These are phyloP conservation scores for Brachymystax lenok DNA, from an alignment of 2,797 vertebrate genomes.

Conservation along the genomic window DNA sequence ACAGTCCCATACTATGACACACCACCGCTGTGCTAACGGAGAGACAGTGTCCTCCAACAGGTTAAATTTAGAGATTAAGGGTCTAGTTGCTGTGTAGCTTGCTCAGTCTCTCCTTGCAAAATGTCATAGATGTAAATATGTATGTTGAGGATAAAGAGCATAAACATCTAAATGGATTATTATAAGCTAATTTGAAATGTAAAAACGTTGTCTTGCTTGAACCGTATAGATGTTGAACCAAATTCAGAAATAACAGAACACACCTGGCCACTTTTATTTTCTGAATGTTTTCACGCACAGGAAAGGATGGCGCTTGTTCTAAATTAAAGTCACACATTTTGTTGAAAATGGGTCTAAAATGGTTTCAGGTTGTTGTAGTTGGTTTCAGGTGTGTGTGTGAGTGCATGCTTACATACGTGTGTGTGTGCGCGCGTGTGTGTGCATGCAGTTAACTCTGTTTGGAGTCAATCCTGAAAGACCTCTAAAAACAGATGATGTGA, in stretches of 20 bases:
- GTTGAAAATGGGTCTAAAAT: constrained; percentile 36
- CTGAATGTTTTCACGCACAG: not conserved
- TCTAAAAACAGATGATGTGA: constrained; percentile 55
- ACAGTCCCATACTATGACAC: not conserved
- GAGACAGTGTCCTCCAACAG: not conserved
- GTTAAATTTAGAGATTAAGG: not conserved
- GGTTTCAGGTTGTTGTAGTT: constrained; percentile 39
- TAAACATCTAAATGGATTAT: too few relatives aligned
- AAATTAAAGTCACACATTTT: constrained; percentile 29
- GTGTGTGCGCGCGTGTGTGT: not conserved
- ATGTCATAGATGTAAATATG: not conserved
- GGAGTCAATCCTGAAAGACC: constrained; percentile 22
- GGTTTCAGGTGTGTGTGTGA: constrained; percentile 52
- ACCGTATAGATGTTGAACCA: not conserved
- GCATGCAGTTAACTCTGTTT: not conserved
- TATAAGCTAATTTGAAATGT: not conserved
- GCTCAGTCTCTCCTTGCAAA: not conserved
- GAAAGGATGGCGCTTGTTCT: constrained; percentile 30
- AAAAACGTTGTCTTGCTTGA: not conserved
- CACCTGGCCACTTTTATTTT: not conserved
- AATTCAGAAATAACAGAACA: not conserved
- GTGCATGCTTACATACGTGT: constrained; percentile 12
- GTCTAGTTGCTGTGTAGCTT: not conserved
- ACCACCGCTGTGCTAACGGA: not conserved
- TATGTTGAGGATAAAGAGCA: too few relatives aligned